Evolutionary conservation across 2,888 invertebrate genomes (phyloP), one percentile per base, ranked within the genome.

Genomic region (Gandaritis pyraliata): DNA sequence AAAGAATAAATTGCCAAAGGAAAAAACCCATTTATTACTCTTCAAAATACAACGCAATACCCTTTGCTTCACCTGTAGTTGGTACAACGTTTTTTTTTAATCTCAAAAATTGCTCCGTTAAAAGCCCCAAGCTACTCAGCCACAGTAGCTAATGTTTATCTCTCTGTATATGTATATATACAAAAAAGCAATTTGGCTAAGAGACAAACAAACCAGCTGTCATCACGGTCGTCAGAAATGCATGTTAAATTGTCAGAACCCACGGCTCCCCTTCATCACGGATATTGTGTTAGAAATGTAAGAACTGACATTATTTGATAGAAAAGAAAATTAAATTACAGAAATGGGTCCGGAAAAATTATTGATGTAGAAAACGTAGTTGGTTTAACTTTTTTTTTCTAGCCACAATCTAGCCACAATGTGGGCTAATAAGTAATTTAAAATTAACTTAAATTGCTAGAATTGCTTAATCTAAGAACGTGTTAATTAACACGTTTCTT

Each of bases 131-230:
- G 59, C 64, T 51, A 58, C 54, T 58, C 50, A 54, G 47, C 39
- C 51, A 58, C 50, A 51, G 60, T 54, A 55, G 36, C 49, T 41
- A 29, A 56, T 13, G 10, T 33, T 5, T 41, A 11, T 45, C n/a
- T 45, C 13, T 29, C 39, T 53, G 50, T 18, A 16, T 46, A 55
- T 4, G 12, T 58, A 58, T 33, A 18, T 46, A 48, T 58, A 61
- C 53, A 38, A 46, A 62, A 64, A 84, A 83, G 81, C 78, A 88
- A 87, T 89, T 84, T 78, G 73, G 78, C 82, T 87, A 84, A 88
- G 80, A 85, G 82, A 65, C 66, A 59, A 52, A 49, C 65, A 78
- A 68, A 69, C 59, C 58, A 65, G 63, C 66, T 69, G 69, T 68
- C 70, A 72, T 69, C 72, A 52, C 61, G 58, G 64, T 71, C 58